Evolutionary conservation across 2,888 invertebrate species (phyloP).

Genomic region (Lasiommata megera): DNA sequence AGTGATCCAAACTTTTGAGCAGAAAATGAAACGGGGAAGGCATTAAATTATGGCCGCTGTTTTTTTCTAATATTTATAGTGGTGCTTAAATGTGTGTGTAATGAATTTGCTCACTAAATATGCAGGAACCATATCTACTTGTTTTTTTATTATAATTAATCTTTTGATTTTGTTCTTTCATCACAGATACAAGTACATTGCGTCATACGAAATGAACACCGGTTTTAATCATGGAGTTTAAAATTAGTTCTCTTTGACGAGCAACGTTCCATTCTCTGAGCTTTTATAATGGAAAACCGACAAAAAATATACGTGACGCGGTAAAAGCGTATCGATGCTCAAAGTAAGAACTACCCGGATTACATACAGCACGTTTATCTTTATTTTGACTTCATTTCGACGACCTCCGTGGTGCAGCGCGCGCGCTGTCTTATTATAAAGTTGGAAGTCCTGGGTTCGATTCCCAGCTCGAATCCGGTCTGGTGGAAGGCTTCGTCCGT

Average conservation of each 20-base stretch:
- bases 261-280: constrained; percentile 31
- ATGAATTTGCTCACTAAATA: neutral
- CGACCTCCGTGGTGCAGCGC: too few species aligned
- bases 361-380: neutral
- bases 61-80: neutral
- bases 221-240: constrained; percentile 57
- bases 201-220: constrained; percentile 15
- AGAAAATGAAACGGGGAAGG: neutral
- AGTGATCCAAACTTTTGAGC: constrained; percentile 4
- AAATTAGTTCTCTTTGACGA: constrained; percentile 56
- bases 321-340: neutral
- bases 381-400: too few species aligned
- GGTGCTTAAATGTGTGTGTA: neutral
- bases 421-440: too few species aligned
- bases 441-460: too few species aligned
- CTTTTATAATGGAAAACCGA: constrained; percentile 11
- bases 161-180: constrained; percentile 1
- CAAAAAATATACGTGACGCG: constrained; percentile 10
- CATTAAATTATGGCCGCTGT: neutral
- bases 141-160: neutral
- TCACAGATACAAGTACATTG: constrained; percentile 6
- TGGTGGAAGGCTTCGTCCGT: too few species aligned
- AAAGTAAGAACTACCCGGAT: neutral
- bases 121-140: neutral
- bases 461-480: too few species aligned